Conservation (phyloP, 2,888 invertebrate species). For the Drepanosiphum platanoidis region DNA sequence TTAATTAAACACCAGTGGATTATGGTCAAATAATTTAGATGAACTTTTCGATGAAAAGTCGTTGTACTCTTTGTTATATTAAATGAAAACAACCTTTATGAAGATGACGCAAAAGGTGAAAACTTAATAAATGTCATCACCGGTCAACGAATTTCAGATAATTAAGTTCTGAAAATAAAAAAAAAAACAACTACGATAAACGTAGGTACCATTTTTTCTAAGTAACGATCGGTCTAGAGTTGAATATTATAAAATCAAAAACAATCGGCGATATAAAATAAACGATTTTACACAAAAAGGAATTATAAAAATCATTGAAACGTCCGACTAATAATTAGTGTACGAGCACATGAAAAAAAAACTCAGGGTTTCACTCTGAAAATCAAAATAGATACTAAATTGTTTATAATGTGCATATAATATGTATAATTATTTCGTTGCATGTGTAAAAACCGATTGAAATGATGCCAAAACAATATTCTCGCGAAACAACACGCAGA, state of each 20-base stretch:
- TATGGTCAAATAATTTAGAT: background rate
- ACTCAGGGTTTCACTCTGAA: conserved; percentile 13
- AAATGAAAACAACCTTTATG: conserved; percentile 21
- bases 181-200: too few relatives aligned
- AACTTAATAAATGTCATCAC: conserved; percentile 22
- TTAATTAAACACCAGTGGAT: background rate
- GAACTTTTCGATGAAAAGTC: conserved; percentile 19
- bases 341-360: conserved; percentile 13
- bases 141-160: too few relatives aligned
- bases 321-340: conserved; percentile 27
- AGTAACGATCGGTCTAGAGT: too few relatives aligned
- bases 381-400: conserved; percentile 52
- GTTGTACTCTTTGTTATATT: background rate
- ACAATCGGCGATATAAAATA: background rate
- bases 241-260: too few relatives aligned
- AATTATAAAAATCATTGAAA: conserved; percentile 1
- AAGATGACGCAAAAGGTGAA: background rate
- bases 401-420: background rate
- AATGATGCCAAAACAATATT: conserved; percentile 20
- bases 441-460: conserved; percentile 11
- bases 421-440: background rate
- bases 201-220: too few relatives aligned
- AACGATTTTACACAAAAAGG: background rate
- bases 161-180: too few relatives aligned
- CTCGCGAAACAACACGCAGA: background rate